phyloP scores from a whole-genome alignment of 2,888 invertebrate species.

The Fragum whitleyi region DNA sequence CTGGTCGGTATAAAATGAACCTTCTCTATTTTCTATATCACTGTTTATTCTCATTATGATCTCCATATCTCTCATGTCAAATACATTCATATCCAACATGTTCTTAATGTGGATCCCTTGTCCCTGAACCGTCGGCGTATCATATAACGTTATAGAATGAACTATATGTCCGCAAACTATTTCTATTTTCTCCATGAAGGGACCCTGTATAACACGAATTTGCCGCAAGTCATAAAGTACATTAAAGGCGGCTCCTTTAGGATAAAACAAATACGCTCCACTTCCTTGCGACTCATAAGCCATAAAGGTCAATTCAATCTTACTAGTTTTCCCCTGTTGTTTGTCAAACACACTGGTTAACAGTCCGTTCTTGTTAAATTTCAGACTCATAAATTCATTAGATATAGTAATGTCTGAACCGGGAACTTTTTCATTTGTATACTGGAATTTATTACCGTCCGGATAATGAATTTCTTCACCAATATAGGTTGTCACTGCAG shows the following conservation, averaged over 20 bases:
- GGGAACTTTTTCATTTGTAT: conserved; percentile 31
- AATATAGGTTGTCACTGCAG: conserved; percentile 70
- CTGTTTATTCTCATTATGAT: conserved; percentile 81
- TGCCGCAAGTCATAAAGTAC: conserved; percentile 84
- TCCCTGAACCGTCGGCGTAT: conserved; percentile 70
- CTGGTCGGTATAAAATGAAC: conserved; percentile 81
- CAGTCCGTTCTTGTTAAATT: conserved; percentile 74
- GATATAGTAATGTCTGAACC: conserved; percentile 67
- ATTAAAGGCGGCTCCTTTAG: conserved; percentile 73
- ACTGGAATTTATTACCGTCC: conserved; percentile 58
- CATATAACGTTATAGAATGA: conserved; percentile 74
- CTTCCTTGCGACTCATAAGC: conserved; percentile 91
- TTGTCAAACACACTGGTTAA: conserved; percentile 92
- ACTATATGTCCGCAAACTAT: conserved; percentile 87
- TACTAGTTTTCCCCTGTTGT: conserved; percentile 89
- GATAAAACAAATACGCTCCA: conserved; percentile 84
- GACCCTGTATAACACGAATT: conserved; percentile 94
- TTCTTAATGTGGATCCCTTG: conserved; percentile 76
- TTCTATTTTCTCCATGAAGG: conserved; percentile 93
- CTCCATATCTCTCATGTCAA: conserved; percentile 77
- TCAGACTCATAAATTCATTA: conserved; percentile 73
- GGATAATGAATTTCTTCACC: conserved; percentile 64
- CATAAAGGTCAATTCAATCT: conserved; percentile 88
- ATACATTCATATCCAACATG: conserved; percentile 68
- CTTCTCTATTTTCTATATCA: conserved; percentile 70